Evolutionary conservation across 2,113 vertebrate genomes (phyloP), one percentile per base, ranked within the genome.

Genomic region (Aspidoscelis tigris): DNA sequence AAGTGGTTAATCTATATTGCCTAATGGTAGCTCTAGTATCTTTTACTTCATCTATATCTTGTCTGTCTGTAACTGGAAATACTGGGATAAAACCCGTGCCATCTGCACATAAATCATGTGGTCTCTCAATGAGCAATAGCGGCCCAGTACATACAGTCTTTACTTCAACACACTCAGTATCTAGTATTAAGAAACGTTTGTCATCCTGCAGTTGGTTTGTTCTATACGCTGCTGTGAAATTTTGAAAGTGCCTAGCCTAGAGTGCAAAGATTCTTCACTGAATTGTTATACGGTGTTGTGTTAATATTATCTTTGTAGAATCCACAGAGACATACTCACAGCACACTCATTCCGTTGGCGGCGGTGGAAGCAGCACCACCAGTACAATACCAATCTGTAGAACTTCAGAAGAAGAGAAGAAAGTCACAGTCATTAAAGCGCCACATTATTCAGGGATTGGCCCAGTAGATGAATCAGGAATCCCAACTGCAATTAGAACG

Each of bases 401-500:
- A 79, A 97, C 97, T 89, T 98, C 97, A 1, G 98, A 99, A 85
- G 98, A 99, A 88, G 98, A 99, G 93, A 98, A 97, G 93, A 98
- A 94, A 91, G 97, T 99, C 84, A 98, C 98, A 0, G 92, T 99
- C 88, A 96, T 99, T 94, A 99, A 98, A 96, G 98, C 98, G 5
- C 98, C 98, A 1, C 98, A 99, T 92, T 99, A 99, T 90, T 95
- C 98, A 73, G 98, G 98, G 83, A 99, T 99, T 73, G 98, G 98
- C 90, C 98, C 98, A 0, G 97, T 99, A 90, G 98, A 99, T 82
- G 97, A 99, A 92, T 97, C 98, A 58, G 98, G 98, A 94, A 98
- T 99, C 92, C 98, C 98, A 80, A 99, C 98, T 16, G 98, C 98
- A 92, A 98, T 99, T 91, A 97, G 98, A 95, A 99, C 98, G 96